Base-by-base conservation (phyloP, 2,888 invertebrate genomes). In the Epinotia bilunana region DNA sequence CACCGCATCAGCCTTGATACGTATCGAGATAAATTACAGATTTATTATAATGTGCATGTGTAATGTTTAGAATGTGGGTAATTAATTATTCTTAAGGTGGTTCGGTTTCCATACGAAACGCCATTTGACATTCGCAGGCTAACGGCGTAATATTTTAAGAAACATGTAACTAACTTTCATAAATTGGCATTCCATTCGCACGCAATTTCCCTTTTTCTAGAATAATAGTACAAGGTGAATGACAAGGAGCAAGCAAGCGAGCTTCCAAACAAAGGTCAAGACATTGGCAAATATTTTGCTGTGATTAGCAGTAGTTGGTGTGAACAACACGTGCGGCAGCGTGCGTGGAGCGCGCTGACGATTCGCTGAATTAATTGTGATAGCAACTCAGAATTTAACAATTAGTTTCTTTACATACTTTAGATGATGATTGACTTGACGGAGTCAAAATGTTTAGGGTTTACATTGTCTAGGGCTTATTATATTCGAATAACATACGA, bases 271-370 rank as follows among this genome's bases (percentile, higher is more conserved):
- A 60, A 60, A 75, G 60, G 20, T 49, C 60, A 46, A 46, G 67
- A n/a, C 49, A 16, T 18, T 20, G n/a, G 49, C 71, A 75, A 72
- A 75, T 72, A 67, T 61, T 72, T 62, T 63, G 53, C 28, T 46
- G 71, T 46, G 39, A 75, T 60, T 70, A 64, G 58, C 23, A 49
- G 28, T 46, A 33, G 58, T 61, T 49, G 12, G 46, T 53, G 33
- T 12, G 55, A 55, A 33, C 23, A 67, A 68, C 61, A 63, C 61
- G 39, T 63, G 63, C 60, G 53, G 53, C 46, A 62, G 18, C n/a
- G 62, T 11, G 62, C 39, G 12, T 62, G 2, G 39, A 4, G n/a
- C 33, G 33, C 7, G 39, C n/a, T 39, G n/a, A 53, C 53, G n/a
- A n/a, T 53, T n/a, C 53, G 16, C 16, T n/a, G n/a, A 53, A 53